phyloP scores from a whole-genome alignment of 1,140 invertebrate genomes.

The Drosophila equinoxialis region DNA sequence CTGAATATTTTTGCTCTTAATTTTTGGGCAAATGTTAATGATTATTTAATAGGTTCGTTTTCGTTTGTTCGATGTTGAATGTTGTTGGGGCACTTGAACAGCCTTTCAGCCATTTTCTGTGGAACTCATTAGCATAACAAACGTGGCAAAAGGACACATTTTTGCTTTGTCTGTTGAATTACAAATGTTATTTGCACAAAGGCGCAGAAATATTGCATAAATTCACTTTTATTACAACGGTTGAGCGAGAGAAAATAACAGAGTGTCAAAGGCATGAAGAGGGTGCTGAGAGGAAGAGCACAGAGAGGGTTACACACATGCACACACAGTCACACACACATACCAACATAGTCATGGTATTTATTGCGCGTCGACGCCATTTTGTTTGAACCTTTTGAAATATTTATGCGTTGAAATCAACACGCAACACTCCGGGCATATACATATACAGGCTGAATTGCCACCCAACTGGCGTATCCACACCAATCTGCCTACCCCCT shows the following conservation, averaged over 20 bases:
- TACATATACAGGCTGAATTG: slow-evolving; percentile 33
- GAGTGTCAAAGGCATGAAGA: not conserved
- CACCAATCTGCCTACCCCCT: not conserved
- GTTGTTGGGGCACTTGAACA: slow-evolving; percentile 26
- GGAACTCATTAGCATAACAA: slow-evolving; percentile 74
- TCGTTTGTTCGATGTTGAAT: not conserved
- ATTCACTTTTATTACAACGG: slow-evolving; percentile 76
- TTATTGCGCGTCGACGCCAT: slow-evolving; percentile 81
- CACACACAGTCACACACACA: slow-evolving; percentile 15
- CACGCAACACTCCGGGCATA: slow-evolving; percentile 62
- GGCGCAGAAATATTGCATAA: slow-evolving; percentile 80
- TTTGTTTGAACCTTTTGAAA: slow-evolving; percentile 80
- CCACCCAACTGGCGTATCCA: slow-evolving; percentile 22
- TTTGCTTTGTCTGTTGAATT: slow-evolving; percentile 58
- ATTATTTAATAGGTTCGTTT: slow-evolving; percentile 53
- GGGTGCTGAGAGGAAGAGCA: not conserved
- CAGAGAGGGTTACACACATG: slow-evolving; percentile 30
- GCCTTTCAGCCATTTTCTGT: slow-evolving; percentile 45
- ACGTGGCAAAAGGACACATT: slow-evolving; percentile 55
- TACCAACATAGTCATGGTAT: slow-evolving; percentile 54
- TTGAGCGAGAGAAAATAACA: slow-evolving; percentile 21
- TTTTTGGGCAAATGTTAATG: slow-evolving; percentile 44
- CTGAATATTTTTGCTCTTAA: slow-evolving; percentile 12
- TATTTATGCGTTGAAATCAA: slow-evolving; percentile 82
- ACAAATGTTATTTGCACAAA: slow-evolving; percentile 78